A percentile compares a stretch with the other conserved stretches of the same genome.
Evolutionary conservation across 2,888 invertebrate species (phyloP).

Genomic region (Artemia sinica): DNA sequence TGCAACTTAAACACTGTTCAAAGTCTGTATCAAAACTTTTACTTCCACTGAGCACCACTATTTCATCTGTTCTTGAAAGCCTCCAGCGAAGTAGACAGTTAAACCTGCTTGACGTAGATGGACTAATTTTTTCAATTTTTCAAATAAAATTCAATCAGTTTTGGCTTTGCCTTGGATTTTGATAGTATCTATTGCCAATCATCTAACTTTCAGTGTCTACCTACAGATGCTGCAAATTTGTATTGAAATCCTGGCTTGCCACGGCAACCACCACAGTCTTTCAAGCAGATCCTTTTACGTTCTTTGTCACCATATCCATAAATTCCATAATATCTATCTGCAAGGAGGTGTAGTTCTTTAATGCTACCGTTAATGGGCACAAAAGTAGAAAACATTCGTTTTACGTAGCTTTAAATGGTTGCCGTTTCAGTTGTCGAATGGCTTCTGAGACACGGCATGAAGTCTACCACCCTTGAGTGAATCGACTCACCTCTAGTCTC

Average conservation of each 20-base stretch:
- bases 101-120: too few species aligned
- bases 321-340: neutral
- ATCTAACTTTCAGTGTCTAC: neutral
- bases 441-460: neutral
- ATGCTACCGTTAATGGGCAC: too few species aligned
- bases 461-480: neutral
- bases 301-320: neutral
- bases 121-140: too few species aligned
- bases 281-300: neutral
- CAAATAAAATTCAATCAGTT: neutral
- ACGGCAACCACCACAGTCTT: neutral
- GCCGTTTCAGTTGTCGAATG: too few species aligned
- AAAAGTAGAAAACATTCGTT: too few species aligned
- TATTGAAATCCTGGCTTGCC: neutral
- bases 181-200: neutral
- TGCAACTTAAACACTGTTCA: too few species aligned
- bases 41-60: too few species aligned
- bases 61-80: too few species aligned
- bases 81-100: too few species aligned
- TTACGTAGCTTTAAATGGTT: too few species aligned
- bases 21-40: too few species aligned
- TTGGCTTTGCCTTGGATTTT: slow-evolving; percentile 4
- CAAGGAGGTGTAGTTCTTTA: too few species aligned
- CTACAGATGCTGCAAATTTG: neutral
- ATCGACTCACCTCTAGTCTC: slow-evolving; percentile 3